Evolutionary conservation across 92 coral and sea anemone genomes (phyloP).

Genomic region (Parazoanthus swiftii): DNA sequence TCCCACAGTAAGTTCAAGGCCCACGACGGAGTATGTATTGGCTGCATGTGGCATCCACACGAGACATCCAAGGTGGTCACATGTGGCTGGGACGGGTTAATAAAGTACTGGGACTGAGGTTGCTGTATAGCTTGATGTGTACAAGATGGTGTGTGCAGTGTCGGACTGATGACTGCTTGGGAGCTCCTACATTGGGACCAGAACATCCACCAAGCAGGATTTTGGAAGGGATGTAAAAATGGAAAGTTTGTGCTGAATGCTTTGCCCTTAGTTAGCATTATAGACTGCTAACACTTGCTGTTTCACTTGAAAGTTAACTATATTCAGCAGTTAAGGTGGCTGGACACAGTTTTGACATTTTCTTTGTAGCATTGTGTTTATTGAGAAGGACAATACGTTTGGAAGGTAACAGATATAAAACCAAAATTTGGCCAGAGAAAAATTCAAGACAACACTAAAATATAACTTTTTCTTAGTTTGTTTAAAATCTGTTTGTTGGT

Average conservation of each 20-base stretch:
- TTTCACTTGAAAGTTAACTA: neutral
- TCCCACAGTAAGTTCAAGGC: slow-evolving; percentile 93
- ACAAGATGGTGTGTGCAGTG: too few relatives aligned
- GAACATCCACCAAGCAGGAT: neutral
- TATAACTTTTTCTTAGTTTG: too few relatives aligned
- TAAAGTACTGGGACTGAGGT: slow-evolving; percentile 97
- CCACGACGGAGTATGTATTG: slow-evolving; percentile 96
- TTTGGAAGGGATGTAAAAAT: too few relatives aligned
- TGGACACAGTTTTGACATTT: too few relatives aligned
- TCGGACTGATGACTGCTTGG: neutral
- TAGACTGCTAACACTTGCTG: neutral
- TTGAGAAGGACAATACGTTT: too few relatives aligned
- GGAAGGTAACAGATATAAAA: too few relatives aligned
- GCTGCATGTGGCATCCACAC: slow-evolving; percentile 99
- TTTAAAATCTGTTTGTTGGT: too few relatives aligned
- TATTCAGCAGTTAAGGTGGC: neutral
- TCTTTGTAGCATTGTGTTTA: too few relatives aligned
- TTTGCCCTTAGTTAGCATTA: too few relatives aligned
- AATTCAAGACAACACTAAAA: too few relatives aligned
- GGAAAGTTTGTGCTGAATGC: neutral
- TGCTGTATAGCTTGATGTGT: neutral
- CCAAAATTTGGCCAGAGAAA: too few relatives aligned
- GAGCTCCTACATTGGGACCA: neutral
- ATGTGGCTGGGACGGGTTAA: slow-evolving; percentile 99
- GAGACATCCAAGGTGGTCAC: slow-evolving; percentile 98